Percentiles rank a stretch among this genome's conserved stretches.
Evolutionary conservation across 1,140 invertebrate species (phyloP).

Genomic region (Euwallacea fornicatus): DNA sequence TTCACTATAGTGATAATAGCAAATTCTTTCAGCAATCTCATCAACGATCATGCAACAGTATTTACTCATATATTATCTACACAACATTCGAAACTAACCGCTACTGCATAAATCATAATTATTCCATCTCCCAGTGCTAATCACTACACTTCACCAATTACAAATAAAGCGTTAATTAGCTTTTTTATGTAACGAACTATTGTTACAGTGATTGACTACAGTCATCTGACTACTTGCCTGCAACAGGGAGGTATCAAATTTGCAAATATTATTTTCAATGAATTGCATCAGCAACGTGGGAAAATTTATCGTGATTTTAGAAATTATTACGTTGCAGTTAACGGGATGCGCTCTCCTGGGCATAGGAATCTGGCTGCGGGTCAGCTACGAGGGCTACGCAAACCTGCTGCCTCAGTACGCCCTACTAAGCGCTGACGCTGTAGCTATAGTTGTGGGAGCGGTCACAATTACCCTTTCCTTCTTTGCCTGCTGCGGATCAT

Average conservation of each 20-base stretch:
- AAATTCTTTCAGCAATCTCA: no score
- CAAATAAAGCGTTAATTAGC: background rate
- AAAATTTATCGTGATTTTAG: slow-evolving; percentile 32
- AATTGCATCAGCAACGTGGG: background rate
- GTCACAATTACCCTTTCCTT: slow-evolving; percentile 74
- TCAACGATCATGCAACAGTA: no score
- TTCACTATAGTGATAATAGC: background rate
- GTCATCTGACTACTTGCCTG: background rate
- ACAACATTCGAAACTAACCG: no score
- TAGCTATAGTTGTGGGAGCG: slow-evolving; percentile 69
- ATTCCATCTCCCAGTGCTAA: no score
- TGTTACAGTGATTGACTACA: background rate
- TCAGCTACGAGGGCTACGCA: slow-evolving; percentile 71
- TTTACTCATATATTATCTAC: no score
- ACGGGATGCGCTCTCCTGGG: slow-evolving; percentile 74
- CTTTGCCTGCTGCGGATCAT: slow-evolving; percentile 79
- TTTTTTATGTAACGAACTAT: background rate
- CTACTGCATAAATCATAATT: no score
- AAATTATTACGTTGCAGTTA: slow-evolving; percentile 57
- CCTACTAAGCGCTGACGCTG: slow-evolving; percentile 67
- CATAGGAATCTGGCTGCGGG: slow-evolving; percentile 72
- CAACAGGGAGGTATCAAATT: background rate
- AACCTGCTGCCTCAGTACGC: slow-evolving; percentile 71
- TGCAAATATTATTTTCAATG: background rate
- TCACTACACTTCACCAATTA: background rate